Evolutionary conservation across 2,888 invertebrate genomes (phyloP).

Genomic region (Thyatira batis): DNA sequence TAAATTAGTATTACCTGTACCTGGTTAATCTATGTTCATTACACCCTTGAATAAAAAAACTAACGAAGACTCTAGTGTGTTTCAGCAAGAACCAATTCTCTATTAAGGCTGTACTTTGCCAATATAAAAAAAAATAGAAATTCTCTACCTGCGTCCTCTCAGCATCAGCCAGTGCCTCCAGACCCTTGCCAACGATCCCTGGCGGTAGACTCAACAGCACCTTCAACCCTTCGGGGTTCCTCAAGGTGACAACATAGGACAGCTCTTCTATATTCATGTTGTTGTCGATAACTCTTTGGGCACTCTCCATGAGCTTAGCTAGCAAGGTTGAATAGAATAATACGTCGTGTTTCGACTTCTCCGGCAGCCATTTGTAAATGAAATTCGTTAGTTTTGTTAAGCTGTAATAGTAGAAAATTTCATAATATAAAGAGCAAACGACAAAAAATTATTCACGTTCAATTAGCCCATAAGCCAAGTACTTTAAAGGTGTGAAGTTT

Average conservation of each 20-base stretch:
- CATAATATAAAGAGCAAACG: too few relatives aligned
- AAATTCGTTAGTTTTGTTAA: slow-evolving; percentile 58
- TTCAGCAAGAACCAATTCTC: too few relatives aligned
- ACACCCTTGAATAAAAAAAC: too few relatives aligned
- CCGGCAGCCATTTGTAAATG: slow-evolving; percentile 57
- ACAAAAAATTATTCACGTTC: too few relatives aligned
- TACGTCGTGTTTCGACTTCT: slow-evolving; percentile 55
- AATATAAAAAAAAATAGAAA: background rate
- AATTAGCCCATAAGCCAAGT: too few relatives aligned
- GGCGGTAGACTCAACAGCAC: slow-evolving; percentile 53
- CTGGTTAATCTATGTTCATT: too few relatives aligned
- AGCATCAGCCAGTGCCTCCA: slow-evolving; percentile 70
- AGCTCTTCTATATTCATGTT: slow-evolving; percentile 71
- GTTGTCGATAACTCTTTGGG: slow-evolving; percentile 55
- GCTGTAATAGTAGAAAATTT: slow-evolving; percentile 49
- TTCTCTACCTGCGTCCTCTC: slow-evolving; percentile 69
- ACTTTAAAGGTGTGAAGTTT: too few relatives aligned
- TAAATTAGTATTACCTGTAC: too few relatives aligned
- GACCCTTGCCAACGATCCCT: slow-evolving; percentile 53
- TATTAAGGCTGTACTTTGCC: too few relatives aligned
- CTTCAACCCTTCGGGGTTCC: slow-evolving; percentile 61
- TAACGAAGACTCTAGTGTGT: too few relatives aligned
- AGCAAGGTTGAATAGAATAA: slow-evolving; percentile 68
- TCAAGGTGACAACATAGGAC: slow-evolving; percentile 62
- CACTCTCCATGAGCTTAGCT: slow-evolving; percentile 65